Evolutionary conservation across 2,797 vertebrate species (phyloP).

Genomic region (Chromobotia macracanthus): DNA sequence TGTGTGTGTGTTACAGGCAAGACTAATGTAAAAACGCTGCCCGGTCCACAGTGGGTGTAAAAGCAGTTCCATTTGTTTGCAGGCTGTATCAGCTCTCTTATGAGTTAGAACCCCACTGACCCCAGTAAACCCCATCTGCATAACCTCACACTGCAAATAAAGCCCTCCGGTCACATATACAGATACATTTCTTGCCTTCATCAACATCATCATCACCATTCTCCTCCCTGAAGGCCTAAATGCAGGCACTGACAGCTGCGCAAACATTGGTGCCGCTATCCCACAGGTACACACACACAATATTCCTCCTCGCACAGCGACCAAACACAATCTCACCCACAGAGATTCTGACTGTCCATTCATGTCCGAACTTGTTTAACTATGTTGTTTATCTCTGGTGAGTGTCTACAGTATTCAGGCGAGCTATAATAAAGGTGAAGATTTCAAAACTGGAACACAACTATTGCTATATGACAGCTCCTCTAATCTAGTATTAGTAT

Average conservation of each 20-base stretch:
- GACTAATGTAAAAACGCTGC: constrained; percentile 60
- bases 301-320: background rate
- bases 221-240: background rate
- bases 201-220: background rate
- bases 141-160: constrained; percentile 63
- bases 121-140: constrained; percentile 65
- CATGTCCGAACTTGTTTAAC: background rate
- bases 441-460: too few species aligned
- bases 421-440: too few species aligned
- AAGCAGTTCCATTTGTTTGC: constrained; percentile 68
- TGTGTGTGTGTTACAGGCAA: constrained; percentile 60
- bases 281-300: too few species aligned
- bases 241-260: too few species aligned
- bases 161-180: constrained; percentile 16
- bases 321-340: background rate
- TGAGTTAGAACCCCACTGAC: constrained; percentile 58
- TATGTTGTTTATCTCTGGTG: background rate
- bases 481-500: too few species aligned
- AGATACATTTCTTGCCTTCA: constrained; percentile 1
- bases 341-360: background rate
- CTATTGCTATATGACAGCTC: too few species aligned
- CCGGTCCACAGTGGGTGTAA: constrained; percentile 44
- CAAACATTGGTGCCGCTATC: background rate
- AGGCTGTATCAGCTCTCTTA: constrained; percentile 47
- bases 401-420: too few species aligned